Evolutionary conservation across 2,797 vertebrate genomes (phyloP).

Genomic region (Spinibarbus caldwelli): DNA sequence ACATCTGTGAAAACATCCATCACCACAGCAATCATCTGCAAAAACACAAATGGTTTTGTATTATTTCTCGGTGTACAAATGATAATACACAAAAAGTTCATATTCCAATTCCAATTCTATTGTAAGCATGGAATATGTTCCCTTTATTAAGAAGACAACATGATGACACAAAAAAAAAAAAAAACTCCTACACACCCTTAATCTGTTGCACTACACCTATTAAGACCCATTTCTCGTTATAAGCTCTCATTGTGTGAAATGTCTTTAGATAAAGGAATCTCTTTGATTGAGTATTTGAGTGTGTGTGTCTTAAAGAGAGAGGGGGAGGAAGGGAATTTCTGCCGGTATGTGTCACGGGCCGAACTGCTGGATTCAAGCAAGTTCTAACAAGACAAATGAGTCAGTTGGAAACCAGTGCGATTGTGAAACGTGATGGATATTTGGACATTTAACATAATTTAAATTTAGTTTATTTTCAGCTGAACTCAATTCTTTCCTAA

Average conservation of each 20-base stretch:
- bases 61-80: neutral
- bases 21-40: conserved; percentile 91
- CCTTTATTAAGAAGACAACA: conserved; percentile 32
- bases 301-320: neutral
- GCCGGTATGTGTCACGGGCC: conserved; percentile 29
- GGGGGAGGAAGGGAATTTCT: conserved; percentile 9
- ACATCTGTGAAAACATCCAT: conserved; percentile 98
- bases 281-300: conserved; percentile 33
- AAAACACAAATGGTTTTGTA: neutral
- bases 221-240: conserved; percentile 9
- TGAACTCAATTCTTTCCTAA: neutral
- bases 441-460: neutral
- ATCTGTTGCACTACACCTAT: conserved; percentile 6
- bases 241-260: conserved; percentile 25
- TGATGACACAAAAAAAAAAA: conserved; percentile 27
- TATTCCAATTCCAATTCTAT: neutral
- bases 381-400: conserved; percentile 26
- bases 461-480: neutral
- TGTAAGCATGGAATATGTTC: conserved; percentile 6
- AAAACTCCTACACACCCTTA: conserved; percentile 33
- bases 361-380: conserved; percentile 27
- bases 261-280: conserved; percentile 14
- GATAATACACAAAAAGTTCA: neutral
- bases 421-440: conserved; percentile 29
- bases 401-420: neutral